phyloP scores from a whole-genome alignment of 2,888 invertebrate species.

The Catotricha subobsoleta region DNA sequence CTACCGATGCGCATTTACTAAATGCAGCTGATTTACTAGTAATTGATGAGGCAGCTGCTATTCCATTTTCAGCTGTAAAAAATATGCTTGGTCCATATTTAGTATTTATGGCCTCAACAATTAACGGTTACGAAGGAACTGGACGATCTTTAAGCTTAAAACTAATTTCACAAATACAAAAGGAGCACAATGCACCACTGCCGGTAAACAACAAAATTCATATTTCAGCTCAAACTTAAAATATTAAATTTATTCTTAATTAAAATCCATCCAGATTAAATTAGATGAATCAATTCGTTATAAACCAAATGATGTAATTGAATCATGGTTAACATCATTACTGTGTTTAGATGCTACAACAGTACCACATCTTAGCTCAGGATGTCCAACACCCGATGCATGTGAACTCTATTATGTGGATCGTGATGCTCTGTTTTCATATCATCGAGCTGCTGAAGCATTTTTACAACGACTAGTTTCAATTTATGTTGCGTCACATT shows the following conservation, averaged over 20 bases:
- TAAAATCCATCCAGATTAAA: slow-evolving; percentile 51
- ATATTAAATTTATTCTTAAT: slow-evolving; percentile 3
- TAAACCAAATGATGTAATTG: slow-evolving; percentile 66
- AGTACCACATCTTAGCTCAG: slow-evolving; percentile 42
- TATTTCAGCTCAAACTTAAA: not conserved
- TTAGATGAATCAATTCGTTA: slow-evolving; percentile 93
- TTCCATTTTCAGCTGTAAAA: slow-evolving; percentile 84
- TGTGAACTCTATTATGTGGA: slow-evolving; percentile 82
- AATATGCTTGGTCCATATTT: slow-evolving; percentile 78
- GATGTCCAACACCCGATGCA: slow-evolving; percentile 72
- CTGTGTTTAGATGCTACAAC: slow-evolving; percentile 77
- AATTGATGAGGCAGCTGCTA: slow-evolving; percentile 98
- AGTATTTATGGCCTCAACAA: slow-evolving; percentile 89
- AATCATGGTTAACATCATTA: slow-evolving; percentile 77
- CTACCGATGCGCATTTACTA: slow-evolving; percentile 72
- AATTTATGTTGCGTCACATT: slow-evolving; percentile 93
- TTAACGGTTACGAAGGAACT: slow-evolving; percentile 97
- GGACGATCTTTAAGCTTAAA: slow-evolving; percentile 91
- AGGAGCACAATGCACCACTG: slow-evolving; percentile 38
- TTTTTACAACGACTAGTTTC: slow-evolving; percentile 85
- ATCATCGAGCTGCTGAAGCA: slow-evolving; percentile 79
- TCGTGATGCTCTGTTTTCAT: slow-evolving; percentile 90
- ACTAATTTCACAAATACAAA: slow-evolving; percentile 70
- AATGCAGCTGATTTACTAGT: slow-evolving; percentile 88
- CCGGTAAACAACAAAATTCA: slow-evolving; percentile 30